Percentiles rank a stretch among this genome's conserved stretches.
These are phyloP conservation scores for Protosalanx chinensis DNA, from an alignment of 2,797 vertebrate genomes.

Conservation along the genomic window DNA sequence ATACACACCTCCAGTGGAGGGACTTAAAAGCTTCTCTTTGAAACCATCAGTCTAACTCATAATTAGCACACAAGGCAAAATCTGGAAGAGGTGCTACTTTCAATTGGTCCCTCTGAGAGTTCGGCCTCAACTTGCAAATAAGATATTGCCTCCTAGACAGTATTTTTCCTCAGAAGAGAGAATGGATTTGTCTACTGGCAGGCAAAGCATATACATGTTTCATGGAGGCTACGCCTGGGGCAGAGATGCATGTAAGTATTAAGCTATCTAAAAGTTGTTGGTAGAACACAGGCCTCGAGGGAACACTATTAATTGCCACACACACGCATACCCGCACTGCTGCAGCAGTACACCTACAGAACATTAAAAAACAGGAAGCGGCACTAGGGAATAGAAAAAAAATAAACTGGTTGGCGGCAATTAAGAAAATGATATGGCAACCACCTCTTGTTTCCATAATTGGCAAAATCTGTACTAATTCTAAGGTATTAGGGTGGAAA, in stretches of 20 bases:
- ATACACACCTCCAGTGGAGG: neutral
- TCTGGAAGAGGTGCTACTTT: slow-evolving; percentile 53
- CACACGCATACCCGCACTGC: slow-evolving; percentile 4
- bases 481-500: slow-evolving; percentile 54
- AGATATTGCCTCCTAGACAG: slow-evolving; percentile 73
- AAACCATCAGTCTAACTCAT: slow-evolving; percentile 71
- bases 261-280: slow-evolving; percentile 63
- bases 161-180: slow-evolving; percentile 66
- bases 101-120: slow-evolving; percentile 76
- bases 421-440: slow-evolving; percentile 54
- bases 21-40: slow-evolving; percentile 58
- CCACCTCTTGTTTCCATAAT: slow-evolving; percentile 59
- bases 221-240: slow-evolving; percentile 61
- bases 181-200: slow-evolving; percentile 74
- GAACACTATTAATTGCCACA: slow-evolving; percentile 60
- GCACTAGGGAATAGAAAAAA: slow-evolving; percentile 31
- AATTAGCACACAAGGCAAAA: slow-evolving; percentile 74
- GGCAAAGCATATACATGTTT: slow-evolving; percentile 71
- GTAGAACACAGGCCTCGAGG: slow-evolving; percentile 54
- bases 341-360: neutral
- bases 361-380: slow-evolving; percentile 21
- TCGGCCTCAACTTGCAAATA: slow-evolving; percentile 64
- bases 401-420: slow-evolving; percentile 50
- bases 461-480: slow-evolving; percentile 63
- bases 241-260: slow-evolving; percentile 65